A percentile compares a stretch with the other conserved stretches of the same genome.
Evolutionary conservation across 2,113 vertebrate genomes (phyloP).

Genomic region (Picathartes gymnocephalus): DNA sequence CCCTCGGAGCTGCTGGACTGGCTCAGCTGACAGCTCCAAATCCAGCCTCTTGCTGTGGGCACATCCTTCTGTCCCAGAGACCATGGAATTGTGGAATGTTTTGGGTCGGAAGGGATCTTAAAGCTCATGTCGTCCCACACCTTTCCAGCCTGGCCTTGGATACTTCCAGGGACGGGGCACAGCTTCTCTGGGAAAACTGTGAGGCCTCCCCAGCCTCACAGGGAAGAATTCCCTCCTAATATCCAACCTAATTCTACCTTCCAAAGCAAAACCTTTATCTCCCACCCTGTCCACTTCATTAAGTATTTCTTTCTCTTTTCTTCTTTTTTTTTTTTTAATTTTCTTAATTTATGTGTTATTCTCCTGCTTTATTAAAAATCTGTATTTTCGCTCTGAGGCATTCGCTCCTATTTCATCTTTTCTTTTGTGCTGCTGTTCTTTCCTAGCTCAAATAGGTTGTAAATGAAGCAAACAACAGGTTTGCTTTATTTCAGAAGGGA

Average conservation of each 20-base stretch:
- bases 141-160: background rate
- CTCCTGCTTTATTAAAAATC: background rate
- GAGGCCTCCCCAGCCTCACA: background rate
- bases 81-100: background rate
- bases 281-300: background rate
- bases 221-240: background rate
- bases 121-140: background rate
- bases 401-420: background rate
- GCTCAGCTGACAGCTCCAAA: background rate
- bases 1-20: background rate
- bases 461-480: background rate
- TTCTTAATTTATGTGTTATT: background rate
- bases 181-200: background rate
- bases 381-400: background rate
- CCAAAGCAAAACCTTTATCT: background rate
- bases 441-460: background rate
- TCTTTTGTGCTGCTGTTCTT: background rate
- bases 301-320: background rate
- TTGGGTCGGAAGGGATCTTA: background rate
- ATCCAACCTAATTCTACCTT: background rate
- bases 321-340: background rate
- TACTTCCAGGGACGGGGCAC: background rate
- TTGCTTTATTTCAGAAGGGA: background rate
- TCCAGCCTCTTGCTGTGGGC: background rate
- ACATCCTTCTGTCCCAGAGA: background rate